Evolutionary conservation across 2,113 vertebrate species (phyloP).

Genomic region (Pseudois nayaur): DNA sequence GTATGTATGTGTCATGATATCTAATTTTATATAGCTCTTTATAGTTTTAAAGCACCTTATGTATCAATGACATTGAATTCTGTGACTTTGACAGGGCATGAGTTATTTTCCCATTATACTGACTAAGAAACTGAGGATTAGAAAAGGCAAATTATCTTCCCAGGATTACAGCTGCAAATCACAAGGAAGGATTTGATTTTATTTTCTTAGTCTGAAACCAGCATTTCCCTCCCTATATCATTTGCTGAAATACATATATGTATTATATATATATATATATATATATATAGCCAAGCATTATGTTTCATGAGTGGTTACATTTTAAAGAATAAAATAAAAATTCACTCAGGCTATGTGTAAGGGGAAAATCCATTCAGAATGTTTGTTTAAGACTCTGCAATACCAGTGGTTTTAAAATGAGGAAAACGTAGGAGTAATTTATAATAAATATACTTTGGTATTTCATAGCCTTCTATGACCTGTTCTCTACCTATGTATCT

Average conservation of each 20-base stretch:
- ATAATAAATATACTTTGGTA: not conserved
- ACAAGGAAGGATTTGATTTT: not conserved
- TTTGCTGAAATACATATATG: not conserved
- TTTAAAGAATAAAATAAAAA: slow-evolving; percentile 13
- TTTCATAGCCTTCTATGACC: not conserved
- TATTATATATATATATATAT: not conserved
- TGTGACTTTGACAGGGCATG: not conserved
- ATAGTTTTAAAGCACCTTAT: slow-evolving; percentile 13
- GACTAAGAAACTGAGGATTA: not conserved
- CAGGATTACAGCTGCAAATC: not conserved
- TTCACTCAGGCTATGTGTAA: not conserved
- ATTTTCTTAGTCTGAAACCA: slow-evolving; percentile 16
- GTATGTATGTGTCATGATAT: not conserved
- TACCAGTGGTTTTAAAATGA: not conserved
- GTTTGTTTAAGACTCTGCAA: not conserved
- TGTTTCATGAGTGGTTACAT: not conserved
- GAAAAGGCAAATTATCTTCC: not conserved
- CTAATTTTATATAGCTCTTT: not conserved
- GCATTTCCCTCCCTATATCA: not conserved
- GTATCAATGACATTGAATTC: not conserved
- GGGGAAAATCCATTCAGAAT: not conserved
- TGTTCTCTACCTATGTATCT: not conserved
- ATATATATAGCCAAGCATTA: not conserved
- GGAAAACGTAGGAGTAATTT: not conserved
- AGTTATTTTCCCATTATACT: not conserved